Conservation (phyloP, 2,888 invertebrate genomes). For the Cacoxenus indagator region DNA sequence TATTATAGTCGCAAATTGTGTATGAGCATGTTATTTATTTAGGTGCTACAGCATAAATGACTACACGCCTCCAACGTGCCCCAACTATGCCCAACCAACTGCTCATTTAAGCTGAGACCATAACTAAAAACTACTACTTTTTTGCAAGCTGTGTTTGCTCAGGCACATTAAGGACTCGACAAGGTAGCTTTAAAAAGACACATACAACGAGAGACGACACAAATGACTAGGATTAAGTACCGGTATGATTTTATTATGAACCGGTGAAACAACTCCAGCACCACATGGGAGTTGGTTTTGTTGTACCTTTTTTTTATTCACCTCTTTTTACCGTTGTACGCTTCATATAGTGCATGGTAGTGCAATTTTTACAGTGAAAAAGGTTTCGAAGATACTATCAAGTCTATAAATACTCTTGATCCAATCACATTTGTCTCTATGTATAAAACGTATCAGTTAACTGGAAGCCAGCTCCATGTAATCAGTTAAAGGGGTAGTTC, state of each 20-base stretch:
- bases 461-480: no score
- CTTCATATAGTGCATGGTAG: no score
- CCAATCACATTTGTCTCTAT: no score
- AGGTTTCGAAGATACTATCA: no score
- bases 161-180: neutral
- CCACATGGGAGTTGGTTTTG: neutral
- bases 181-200: neutral
- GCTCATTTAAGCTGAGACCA: neutral
- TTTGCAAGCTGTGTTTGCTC: constrained; percentile 34
- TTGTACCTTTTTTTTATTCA: neutral
- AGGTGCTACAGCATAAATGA: constrained; percentile 14
- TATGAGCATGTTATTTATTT: constrained; percentile 38
- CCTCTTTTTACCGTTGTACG: no score
- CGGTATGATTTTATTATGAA: constrained; percentile 11
- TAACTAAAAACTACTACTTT: neutral
- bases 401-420: no score
- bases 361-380: no score
- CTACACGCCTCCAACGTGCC: neutral
- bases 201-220: neutral
- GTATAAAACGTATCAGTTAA: no score
- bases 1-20: constrained; percentile 49
- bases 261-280: neutral
- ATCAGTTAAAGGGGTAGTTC: no score
- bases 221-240: neutral
- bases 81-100: neutral